phyloP scores from a whole-genome alignment of 2,888 invertebrate genomes.

The Stenchaetothrips biformis region DNA sequence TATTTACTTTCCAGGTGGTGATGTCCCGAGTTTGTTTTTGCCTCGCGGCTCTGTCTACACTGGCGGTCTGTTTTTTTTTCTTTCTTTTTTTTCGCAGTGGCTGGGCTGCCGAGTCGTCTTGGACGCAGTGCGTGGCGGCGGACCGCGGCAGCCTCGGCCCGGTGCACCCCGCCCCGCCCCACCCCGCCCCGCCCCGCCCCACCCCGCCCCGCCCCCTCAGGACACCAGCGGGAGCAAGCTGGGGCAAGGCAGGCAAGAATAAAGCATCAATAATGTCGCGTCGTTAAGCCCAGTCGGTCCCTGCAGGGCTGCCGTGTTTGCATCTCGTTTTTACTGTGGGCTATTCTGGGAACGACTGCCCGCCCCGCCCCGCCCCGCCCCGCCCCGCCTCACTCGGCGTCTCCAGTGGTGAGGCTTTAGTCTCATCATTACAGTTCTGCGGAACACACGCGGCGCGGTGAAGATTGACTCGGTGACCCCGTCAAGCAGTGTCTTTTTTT shows the following conservation, averaged over 20 bases:
- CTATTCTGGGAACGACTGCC: conserved; percentile 15
- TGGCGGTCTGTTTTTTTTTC: too few species aligned
- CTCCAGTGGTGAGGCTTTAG: neutral
- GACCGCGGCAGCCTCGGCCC: neutral
- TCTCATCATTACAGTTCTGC: too few species aligned
- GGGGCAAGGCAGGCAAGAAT: neutral
- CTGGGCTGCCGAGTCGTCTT: too few species aligned
- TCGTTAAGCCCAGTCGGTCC: conserved; percentile 20
- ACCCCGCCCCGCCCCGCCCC: neutral
- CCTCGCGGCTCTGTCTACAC: too few species aligned
- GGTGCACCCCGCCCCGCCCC: neutral
- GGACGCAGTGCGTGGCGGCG: neutral
- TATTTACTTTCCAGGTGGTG: too few species aligned
- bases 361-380: neutral
- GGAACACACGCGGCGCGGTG: too few species aligned
- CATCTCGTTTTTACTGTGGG: conserved; percentile 24
- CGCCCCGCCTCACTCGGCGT: neutral
- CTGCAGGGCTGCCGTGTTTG: neutral
- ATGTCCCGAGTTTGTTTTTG: too few species aligned
- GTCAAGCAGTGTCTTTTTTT: neutral
- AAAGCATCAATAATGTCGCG: conserved; percentile 21
- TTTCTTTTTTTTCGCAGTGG: too few species aligned
- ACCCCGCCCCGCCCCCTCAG: neutral
- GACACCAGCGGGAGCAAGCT: neutral
- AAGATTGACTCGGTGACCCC: too few species aligned